Conservation (phyloP, 1,140 invertebrate genomes). For the Ostrea denselamellosa region DNA sequence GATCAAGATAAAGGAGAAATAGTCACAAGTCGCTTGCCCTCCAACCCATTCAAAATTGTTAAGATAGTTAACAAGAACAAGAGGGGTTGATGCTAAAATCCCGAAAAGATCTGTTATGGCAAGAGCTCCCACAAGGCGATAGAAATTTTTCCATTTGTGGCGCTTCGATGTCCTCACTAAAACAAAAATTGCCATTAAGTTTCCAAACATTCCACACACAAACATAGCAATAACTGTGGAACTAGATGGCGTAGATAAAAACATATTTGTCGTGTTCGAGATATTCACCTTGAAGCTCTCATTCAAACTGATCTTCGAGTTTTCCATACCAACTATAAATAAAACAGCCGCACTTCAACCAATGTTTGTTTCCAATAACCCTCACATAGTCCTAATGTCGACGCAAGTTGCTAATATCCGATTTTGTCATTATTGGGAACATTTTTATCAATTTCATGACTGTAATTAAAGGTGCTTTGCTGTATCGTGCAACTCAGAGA, state of each 20-base stretch:
- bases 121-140: slow-evolving; percentile 68
- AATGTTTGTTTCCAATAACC: background rate
- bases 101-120: slow-evolving; percentile 70
- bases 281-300: background rate
- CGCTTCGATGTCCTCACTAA: slow-evolving; percentile 63
- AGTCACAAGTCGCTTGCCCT: slow-evolving; percentile 71
- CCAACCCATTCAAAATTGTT: slow-evolving; percentile 68
- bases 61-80: slow-evolving; percentile 69
- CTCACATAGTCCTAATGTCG: background rate
- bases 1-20: slow-evolving; percentile 78
- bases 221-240: slow-evolving; percentile 60
- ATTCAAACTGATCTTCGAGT: background rate
- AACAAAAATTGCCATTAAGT: slow-evolving; percentile 65
- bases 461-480: background rate
- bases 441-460: background rate
- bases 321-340: background rate
- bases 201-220: slow-evolving; percentile 65
- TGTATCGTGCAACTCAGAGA: background rate
- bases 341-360: background rate
- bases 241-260: slow-evolving; percentile 23
- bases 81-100: slow-evolving; percentile 67
- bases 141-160: slow-evolving; percentile 67
- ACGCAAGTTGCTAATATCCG: background rate
- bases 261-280: slow-evolving; percentile 14
- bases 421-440: background rate